Evolutionary conservation across 2,888 invertebrate species (phyloP), one percentile per base, ranked within the genome.

Genomic region (Julus scanicus): DNA sequence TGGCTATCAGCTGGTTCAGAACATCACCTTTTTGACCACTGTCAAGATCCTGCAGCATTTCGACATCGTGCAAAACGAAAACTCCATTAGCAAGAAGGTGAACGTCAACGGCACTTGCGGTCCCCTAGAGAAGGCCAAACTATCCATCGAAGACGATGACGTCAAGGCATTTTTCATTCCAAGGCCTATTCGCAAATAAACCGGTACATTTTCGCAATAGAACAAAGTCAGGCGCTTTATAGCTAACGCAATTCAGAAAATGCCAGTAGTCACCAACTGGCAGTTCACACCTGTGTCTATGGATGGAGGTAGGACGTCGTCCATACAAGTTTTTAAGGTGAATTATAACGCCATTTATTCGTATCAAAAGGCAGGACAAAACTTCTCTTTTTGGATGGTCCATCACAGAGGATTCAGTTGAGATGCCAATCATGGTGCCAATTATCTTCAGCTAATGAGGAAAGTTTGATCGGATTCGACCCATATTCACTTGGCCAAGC

Each of bases 1-100:
- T 89, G 97, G 97, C 0, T 96, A 96, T 91, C 95, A 95, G 71
- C 92, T 97, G 86, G 94, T 97, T 0, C 95, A 95, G 20, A 95
- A 95, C 1, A 96, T 95, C 92, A 94, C 95, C 39, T 90, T 90
- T 83, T 94, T 96, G 0, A 94, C 96, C 91, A 93, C 96, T 84
- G 95, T 96, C 0, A 95, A 95, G 63, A 93, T 97, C 0, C 92
- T 96, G 89, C 95, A 95, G 90, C 93, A 94, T 89, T 97, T 95
- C 91, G 94, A 96, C 89, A 92, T 97, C 53, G 15, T 29, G 40
- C 83, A 63, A n/a, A 2, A 48, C n/a, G 80, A 8, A 2, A 15
- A 86, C n/a, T 20, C 83, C 88, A 13, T 17, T 17, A 15, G 37
- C 13, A 37, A 5, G 37, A 20, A 37, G 3, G 13, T 37, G 8